phyloP scores from a whole-genome alignment of 2,888 invertebrate species.

The Drosophila sordidula region DNA sequence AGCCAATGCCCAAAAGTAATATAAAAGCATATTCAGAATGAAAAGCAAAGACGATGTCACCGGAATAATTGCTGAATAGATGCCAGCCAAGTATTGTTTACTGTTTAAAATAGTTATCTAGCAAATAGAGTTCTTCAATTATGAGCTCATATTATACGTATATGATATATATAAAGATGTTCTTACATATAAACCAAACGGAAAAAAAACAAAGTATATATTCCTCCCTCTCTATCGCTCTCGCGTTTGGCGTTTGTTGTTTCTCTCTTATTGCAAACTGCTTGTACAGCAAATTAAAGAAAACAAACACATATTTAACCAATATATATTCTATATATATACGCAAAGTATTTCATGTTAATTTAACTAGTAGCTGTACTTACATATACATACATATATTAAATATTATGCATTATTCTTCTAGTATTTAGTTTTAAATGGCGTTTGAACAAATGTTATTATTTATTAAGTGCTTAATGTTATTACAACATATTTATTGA shows the following conservation, averaged over 20 bases:
- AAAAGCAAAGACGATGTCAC: conserved; percentile 1
- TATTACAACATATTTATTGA: conserved; percentile 62
- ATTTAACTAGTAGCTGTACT: conserved; percentile 28
- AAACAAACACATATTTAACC: conserved; percentile 2
- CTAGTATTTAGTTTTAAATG: conserved; percentile 55
- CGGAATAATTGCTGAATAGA: conserved; percentile 31
- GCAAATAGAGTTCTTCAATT: conserved; percentile 20
- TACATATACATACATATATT: conserved; percentile 25
- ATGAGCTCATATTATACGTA: conserved; percentile 10
- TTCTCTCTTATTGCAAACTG: conserved; percentile 20
- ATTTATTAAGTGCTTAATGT: conserved; percentile 54
- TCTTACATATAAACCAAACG: conserved; percentile 10
- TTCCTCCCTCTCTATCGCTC: neutral
- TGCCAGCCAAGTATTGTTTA: conserved; percentile 55
- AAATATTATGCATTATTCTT: conserved; percentile 50
- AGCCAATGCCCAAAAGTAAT: conserved; percentile 34
- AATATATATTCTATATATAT: conserved; percentile 9
- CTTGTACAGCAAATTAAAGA: conserved; percentile 28
- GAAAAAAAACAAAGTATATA: neutral
- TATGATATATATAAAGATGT: conserved; percentile 21
- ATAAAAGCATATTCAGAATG: conserved; percentile 31
- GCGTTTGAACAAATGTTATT: conserved; percentile 45
- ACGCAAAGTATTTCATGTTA: conserved; percentile 58
- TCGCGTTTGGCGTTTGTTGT: conserved; percentile 17
- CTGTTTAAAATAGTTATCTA: conserved; percentile 23